Evolutionary conservation across 2,113 vertebrate genomes (phyloP).

Genomic region (Acanthochromis polyacanthus): DNA sequence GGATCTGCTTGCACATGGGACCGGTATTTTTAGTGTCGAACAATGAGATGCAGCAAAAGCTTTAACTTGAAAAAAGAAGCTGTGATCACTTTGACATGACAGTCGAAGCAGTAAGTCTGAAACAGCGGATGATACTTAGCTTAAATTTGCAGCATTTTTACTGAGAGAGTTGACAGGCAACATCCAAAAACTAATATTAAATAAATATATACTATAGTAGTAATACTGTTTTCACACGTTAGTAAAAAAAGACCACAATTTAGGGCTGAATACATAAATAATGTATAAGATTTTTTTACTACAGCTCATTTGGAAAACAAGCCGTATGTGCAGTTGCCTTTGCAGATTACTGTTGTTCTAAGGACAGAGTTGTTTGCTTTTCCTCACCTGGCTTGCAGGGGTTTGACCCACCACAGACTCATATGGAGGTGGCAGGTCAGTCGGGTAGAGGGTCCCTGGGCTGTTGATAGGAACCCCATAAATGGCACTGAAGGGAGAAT

Average conservation of each 20-base stretch:
- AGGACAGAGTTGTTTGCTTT: neutral
- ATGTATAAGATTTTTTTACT: neutral
- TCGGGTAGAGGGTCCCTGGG: slow-evolving; percentile 91
- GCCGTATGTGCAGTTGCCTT: neutral
- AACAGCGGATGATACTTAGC: neutral
- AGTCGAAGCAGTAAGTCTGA: slow-evolving; percentile 10
- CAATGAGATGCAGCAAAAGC: slow-evolving; percentile 39
- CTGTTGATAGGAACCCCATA: slow-evolving; percentile 95
- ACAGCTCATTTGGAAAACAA: neutral
- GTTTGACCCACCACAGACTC: slow-evolving; percentile 93
- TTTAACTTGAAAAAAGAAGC: slow-evolving; percentile 1
- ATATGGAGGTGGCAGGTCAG: slow-evolving; percentile 95
- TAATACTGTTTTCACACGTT: neutral
- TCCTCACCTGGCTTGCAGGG: slow-evolving; percentile 90
- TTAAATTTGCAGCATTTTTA: neutral
- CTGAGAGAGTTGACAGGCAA: neutral
- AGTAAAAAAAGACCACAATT: neutral
- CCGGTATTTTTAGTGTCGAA: slow-evolving; percentile 50
- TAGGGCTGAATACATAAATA: too few species aligned
- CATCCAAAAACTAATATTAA: neutral
- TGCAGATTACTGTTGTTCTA: slow-evolving; percentile 2
- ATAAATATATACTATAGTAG: neutral
- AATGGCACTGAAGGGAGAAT: slow-evolving; percentile 91
- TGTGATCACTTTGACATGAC: slow-evolving; percentile 19
- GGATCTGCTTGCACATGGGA: slow-evolving; percentile 29